A percentile compares a stretch with the other conserved stretches of the same genome.
phyloP scores from a whole-genome alignment of 2,888 invertebrate genomes.

The Myathropa florea region DNA sequence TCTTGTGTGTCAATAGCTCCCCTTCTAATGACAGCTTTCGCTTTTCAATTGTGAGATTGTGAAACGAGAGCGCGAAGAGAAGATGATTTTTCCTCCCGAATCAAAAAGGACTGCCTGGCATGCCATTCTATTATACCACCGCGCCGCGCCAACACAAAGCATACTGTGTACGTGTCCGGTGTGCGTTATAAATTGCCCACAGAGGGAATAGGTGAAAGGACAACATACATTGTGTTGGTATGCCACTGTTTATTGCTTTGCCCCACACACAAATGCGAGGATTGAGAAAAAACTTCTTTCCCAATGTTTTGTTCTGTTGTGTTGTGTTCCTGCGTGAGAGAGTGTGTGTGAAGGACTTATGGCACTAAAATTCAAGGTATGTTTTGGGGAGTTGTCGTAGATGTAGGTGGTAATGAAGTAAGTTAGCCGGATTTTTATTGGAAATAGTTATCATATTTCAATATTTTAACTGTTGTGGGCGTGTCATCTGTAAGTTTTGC shows the following conservation, averaged over 20 bases:
- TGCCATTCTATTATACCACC: background rate
- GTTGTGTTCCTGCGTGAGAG: no score
- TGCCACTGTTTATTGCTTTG: background rate
- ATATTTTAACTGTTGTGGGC: background rate
- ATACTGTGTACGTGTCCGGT: conserved; percentile 1
- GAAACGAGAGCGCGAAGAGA: conserved; percentile 43
- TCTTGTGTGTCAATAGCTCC: conserved; percentile 21
- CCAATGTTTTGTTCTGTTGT: background rate
- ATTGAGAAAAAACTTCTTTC: background rate
- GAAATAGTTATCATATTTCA: background rate
- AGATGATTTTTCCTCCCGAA: conserved; percentile 3
- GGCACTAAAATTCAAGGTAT: background rate
- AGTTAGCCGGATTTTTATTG: background rate
- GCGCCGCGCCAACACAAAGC: background rate
- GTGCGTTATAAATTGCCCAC: background rate
- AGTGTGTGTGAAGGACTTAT: conserved; percentile 5
- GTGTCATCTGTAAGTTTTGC: background rate
- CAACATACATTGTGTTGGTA: conserved; percentile 40
- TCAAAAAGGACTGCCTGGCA: background rate
- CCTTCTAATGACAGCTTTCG: conserved; percentile 57
- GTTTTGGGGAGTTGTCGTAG: no score
- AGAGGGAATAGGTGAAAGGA: conserved; percentile 32
- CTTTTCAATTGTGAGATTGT: conserved; percentile 62
- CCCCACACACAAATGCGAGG: background rate
- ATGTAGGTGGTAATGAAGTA: background rate